A percentile compares a stretch with the other conserved stretches of the same genome.
Evolutionary conservation across 2,888 invertebrate species (phyloP).

Genomic region (Meiosimyza decipiens): DNA sequence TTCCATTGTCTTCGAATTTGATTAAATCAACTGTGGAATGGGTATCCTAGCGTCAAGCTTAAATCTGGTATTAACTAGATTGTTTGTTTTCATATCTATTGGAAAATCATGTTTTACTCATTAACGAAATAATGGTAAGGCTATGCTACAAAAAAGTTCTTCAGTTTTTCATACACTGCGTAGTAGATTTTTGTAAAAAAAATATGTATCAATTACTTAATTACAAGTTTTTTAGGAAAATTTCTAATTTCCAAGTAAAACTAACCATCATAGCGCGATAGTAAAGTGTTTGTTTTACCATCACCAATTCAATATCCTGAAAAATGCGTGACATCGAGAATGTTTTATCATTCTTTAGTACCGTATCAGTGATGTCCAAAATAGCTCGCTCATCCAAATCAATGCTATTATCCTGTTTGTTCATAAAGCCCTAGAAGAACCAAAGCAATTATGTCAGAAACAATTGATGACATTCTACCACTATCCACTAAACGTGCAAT

Average conservation of each 20-base stretch:
- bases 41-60: too few relatives aligned
- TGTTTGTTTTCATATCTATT: too few relatives aligned
- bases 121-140: too few relatives aligned
- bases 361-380: slow-evolving; percentile 74
- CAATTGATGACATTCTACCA: neutral
- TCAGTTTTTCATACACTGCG: too few relatives aligned
- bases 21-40: too few relatives aligned
- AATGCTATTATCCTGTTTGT: slow-evolving; percentile 54
- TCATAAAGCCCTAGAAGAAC: slow-evolving; percentile 47
- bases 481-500: slow-evolving; percentile 48
- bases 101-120: too few relatives aligned
- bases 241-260: slow-evolving; percentile 40
- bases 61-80: too few relatives aligned
- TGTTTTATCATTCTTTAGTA: slow-evolving; percentile 72
- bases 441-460: neutral
- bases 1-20: too few relatives aligned
- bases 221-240: too few relatives aligned
- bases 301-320: slow-evolving; percentile 71
- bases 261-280: slow-evolving; percentile 75
- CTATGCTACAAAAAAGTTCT: too few relatives aligned
- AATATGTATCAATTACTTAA: too few relatives aligned
- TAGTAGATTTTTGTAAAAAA: too few relatives aligned
- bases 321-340: slow-evolving; percentile 71
- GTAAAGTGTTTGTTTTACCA: slow-evolving; percentile 75
- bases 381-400: slow-evolving; percentile 70